Conservation (phyloP, 2,113 vertebrate species). For the Polypterus senegalus region DNA sequence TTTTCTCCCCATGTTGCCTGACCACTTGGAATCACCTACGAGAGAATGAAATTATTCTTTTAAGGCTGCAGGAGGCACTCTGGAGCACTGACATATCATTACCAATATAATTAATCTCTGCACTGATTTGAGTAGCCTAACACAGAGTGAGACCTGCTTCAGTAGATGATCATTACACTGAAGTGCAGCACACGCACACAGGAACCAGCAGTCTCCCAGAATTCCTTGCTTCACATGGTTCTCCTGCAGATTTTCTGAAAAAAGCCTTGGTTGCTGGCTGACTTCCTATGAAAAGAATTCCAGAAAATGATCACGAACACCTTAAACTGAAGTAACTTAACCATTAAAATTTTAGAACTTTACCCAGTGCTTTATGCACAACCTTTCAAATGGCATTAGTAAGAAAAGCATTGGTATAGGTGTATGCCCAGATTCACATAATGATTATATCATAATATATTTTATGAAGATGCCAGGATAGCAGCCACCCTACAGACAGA, state of each 20-base stretch:
- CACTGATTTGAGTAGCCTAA: not conserved
- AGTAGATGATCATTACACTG: slow-evolving; percentile 66
- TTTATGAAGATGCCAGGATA: no score
- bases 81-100: not conserved
- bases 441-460: not conserved
- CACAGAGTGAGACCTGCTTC: slow-evolving; percentile 39
- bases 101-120: no score
- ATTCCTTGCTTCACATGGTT: slow-evolving; percentile 81
- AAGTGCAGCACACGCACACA: slow-evolving; percentile 79
- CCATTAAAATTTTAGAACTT: not conserved
- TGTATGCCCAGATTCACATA: not conserved
- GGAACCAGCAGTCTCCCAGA: slow-evolving; percentile 92
- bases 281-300: slow-evolving; percentile 61
- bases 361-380: not conserved
- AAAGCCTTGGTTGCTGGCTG: slow-evolving; percentile 59
- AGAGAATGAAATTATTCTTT: not conserved
- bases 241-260: slow-evolving; percentile 52
- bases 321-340: not conserved
- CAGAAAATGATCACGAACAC: not conserved
- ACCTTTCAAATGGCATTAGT: not conserved
- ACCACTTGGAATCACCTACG: slow-evolving; percentile 68
- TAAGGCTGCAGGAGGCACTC: not conserved
- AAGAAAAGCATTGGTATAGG: not conserved
- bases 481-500: no score
- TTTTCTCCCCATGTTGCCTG: slow-evolving; percentile 72